These are phyloP conservation scores for Torymus tubicola DNA, from an alignment of 2,888 invertebrate species.

Conservation along the genomic window DNA sequence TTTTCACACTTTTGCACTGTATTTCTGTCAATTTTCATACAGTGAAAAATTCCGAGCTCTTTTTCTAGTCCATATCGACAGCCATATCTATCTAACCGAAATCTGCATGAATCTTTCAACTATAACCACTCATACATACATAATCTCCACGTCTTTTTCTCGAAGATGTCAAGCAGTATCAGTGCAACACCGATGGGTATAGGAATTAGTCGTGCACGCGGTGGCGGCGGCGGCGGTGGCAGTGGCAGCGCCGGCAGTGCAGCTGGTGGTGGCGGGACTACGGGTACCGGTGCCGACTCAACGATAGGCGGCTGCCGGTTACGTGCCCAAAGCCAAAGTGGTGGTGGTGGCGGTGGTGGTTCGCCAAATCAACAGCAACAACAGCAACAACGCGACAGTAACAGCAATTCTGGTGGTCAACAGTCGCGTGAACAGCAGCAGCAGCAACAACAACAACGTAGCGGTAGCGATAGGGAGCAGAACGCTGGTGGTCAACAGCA, in stretches of 20 bases:
- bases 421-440: constrained; percentile 65
- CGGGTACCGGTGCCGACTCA: constrained; percentile 53
- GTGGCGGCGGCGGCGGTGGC: constrained; percentile 69
- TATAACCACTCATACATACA: no score
- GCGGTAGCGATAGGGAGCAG: no score
- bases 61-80: no score
- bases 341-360: constrained; percentile 67
- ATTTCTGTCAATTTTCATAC: no score
- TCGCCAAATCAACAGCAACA: constrained; percentile 64
- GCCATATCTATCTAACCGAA: no score
- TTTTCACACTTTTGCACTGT: no score
- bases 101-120: no score
- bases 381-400: constrained; percentile 60
- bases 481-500: constrained; percentile 9
- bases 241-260: constrained; percentile 70
- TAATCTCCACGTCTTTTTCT: neutral
- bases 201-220: constrained; percentile 73
- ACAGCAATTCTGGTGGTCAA: constrained; percentile 64
- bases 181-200: constrained; percentile 75
- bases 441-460: no score
- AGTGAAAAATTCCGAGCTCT: neutral
- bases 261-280: constrained; percentile 70
- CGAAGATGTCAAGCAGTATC: constrained; percentile 74
- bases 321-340: constrained; percentile 69
- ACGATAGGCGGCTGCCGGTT: constrained; percentile 69